Base-by-base conservation (phyloP, 2,888 invertebrate species). In the Priocnemis perturbator region DNA sequence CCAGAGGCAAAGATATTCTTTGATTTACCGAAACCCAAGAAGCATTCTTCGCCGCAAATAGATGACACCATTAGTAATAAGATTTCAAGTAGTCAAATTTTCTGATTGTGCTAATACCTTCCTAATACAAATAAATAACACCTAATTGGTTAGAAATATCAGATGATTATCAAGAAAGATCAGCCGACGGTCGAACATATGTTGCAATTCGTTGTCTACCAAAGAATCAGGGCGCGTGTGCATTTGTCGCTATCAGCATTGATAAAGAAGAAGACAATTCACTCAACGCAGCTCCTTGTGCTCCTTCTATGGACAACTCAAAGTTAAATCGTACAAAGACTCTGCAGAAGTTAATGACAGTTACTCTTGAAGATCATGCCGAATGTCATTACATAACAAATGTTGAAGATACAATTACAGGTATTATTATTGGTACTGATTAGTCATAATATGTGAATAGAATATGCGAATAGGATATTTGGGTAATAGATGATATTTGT, bases 201-300 rank as follows among this genome's bases (percentile, higher is more conserved):
- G 82, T 90, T n/a, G 91, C 91, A 3, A 90, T 90, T 5, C 83
- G 90, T 67, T 86, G 87, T 3, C 81, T 91, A 65, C 90, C 90
- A 0, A 85, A 88, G 48, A 89, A 90, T 26, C 86, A 87, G 70
- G 91, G 90, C 14, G 89, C 90, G 2, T 90, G 90, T 78, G 90
- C 90, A 1, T 90, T 90, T 69, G 83, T 91, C 2, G 90, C 90
- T 19, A 82, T 91, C 7, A 90, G 87, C 23, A 79, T 90, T 64
- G 89, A 87, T 37, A 88, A 89, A 63, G 84, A 86, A 37, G 87
- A 89, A 67, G 87, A 88, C 15, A 83, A 78, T 77, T 87, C 89
- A 86, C 67, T 88, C 11, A 84, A 86, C n/a, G 87, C 88, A 21
- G 87, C 85, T 55, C 82, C 86, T 21, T 64, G 65, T 55, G 71